Evolutionary conservation across 1,140 invertebrate genomes (phyloP), one percentile per base, ranked within the genome.

Genomic region (Saccostrea cuccullata): DNA sequence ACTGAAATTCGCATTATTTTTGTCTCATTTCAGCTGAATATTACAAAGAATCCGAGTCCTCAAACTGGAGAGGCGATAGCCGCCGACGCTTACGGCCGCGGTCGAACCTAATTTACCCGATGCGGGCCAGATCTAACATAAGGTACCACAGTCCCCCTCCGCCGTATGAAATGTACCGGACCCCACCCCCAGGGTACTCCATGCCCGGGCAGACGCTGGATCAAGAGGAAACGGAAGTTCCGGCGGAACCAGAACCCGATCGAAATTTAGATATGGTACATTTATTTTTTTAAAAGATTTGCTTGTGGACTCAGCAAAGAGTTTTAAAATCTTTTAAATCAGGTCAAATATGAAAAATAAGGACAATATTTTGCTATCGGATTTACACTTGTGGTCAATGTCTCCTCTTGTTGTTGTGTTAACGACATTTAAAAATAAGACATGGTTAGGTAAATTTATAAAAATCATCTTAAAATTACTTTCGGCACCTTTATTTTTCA

Each of bases 101-200:
- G 4, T 91, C 91, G 30, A 91, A 90, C 60, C 47, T 91, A 0
- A 91, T 91, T 85, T 91, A 91, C 58, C 91, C 91, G 20, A 89
- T 91, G 87, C 85, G 91, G 58, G 91, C 90, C n/a, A 86, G 89
- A 26, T 91, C 91, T 23, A 90, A 90, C 67, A 88, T 90, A 1
- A 82, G 86, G 23, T 89, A 90, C 47, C 86, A 87, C 60, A 89
- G 90, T 30, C 91, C 91, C 9, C 91, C 91, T 5, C 91, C 91
- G 9, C 89, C 91, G 11, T 90, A 90, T 58, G 85, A 89, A 9
- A 89, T 89, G 89, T 89, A 87, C 55, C 55, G 26, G 0, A 87
- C 85, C 1, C 73, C 87, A 5, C 87, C 90, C 15, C 89, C 90
- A 3, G 70, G 55, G 6, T 89, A 86, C 82, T 26, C 26, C n/a